These are phyloP conservation scores for Gambusia affinis DNA, from an alignment of 2,113 vertebrate species.

Conservation along the genomic window DNA sequence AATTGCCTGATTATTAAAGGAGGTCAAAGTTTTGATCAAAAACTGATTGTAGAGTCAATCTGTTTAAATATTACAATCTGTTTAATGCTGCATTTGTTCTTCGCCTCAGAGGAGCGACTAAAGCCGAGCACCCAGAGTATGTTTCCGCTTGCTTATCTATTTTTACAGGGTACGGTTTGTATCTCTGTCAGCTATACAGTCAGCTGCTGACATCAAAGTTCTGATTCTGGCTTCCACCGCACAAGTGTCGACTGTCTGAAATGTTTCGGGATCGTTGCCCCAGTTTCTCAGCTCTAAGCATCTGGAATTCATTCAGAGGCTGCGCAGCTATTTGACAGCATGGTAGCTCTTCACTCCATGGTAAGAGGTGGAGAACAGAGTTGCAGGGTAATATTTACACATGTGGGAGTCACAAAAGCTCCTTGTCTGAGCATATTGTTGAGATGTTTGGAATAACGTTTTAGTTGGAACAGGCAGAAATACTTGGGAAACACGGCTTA, in stretches of 20 bases:
- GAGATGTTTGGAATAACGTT: neutral
- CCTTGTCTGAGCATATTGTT: constrained; percentile 6
- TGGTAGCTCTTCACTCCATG: constrained; percentile 39
- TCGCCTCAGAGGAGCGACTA: neutral
- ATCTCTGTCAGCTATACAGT: neutral
- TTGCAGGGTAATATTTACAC: constrained; percentile 31
- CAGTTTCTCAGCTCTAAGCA: constrained; percentile 54
- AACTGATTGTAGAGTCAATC: neutral
- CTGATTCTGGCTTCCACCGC: constrained; percentile 26
- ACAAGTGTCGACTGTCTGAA: constrained; percentile 44
- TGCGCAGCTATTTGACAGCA: constrained; percentile 49
- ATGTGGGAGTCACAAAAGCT: constrained; percentile 48
- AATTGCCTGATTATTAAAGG: too few relatives aligned
- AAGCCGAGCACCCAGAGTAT: neutral
- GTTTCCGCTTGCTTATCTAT: constrained; percentile 3
- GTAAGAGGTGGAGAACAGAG: neutral
- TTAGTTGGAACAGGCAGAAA: neutral
- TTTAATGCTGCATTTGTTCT: neutral
- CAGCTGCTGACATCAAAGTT: constrained; percentile 38
- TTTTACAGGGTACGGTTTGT: constrained; percentile 5
- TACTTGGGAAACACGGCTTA: too few relatives aligned
- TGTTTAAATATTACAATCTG: neutral
- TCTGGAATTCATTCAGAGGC: constrained; percentile 70
- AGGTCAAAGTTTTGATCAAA: neutral
- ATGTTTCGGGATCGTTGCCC: constrained; percentile 42